These are phyloP conservation scores for Heliconius erato DNA, from an alignment of 2,888 invertebrate genomes.

Conservation along the genomic window DNA sequence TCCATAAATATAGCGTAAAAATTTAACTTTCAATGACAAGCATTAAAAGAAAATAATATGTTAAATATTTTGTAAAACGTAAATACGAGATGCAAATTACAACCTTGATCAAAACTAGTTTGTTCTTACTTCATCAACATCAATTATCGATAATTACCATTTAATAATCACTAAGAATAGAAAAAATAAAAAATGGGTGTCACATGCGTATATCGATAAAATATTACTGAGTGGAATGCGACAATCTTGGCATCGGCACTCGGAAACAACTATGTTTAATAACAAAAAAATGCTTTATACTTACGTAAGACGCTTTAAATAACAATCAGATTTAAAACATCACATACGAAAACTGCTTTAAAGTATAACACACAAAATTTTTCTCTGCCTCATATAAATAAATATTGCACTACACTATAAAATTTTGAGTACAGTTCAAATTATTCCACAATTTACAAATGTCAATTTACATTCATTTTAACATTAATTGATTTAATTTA, in stretches of 20 bases:
- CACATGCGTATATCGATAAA: slow-evolving; percentile 41
- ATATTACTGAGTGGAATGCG: slow-evolving; percentile 24
- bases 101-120: slow-evolving; percentile 53
- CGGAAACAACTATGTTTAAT: slow-evolving; percentile 61
- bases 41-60: slow-evolving; percentile 15
- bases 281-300: slow-evolving; percentile 72
- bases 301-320: slow-evolving; percentile 82
- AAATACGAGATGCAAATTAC: slow-evolving; percentile 27
- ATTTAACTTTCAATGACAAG: slow-evolving; percentile 26
- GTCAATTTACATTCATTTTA: slow-evolving; percentile 71
- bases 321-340: slow-evolving; percentile 76
- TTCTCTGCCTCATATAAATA: slow-evolving; percentile 58
- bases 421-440: slow-evolving; percentile 59
- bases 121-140: slow-evolving; percentile 38
- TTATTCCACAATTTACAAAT: slow-evolving; percentile 58
- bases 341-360: slow-evolving; percentile 74
- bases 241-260: slow-evolving; percentile 33
- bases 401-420: slow-evolving; percentile 57
- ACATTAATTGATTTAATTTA: slow-evolving; percentile 69
- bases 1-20: not conserved
- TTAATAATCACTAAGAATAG: slow-evolving; percentile 37
- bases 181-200: slow-evolving; percentile 46
- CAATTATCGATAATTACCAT: slow-evolving; percentile 50
- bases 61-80: slow-evolving; percentile 10
- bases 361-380: slow-evolving; percentile 57